These are phyloP conservation scores for Diaperis boleti DNA, from an alignment of 2,888 invertebrate genomes.

Conservation along the genomic window DNA sequence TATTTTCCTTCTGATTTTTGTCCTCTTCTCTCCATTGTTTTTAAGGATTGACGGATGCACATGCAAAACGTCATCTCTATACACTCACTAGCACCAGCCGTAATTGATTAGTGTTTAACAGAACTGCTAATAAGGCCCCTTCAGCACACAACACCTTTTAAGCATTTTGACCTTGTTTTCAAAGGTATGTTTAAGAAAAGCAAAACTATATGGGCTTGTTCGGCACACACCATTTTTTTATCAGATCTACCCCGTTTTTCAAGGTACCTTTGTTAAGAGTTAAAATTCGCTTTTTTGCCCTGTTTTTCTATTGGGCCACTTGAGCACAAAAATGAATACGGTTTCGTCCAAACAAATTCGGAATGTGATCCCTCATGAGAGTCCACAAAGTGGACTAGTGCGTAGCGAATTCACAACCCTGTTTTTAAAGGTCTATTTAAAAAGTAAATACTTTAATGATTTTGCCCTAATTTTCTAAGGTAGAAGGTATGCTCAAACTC, in stretches of 20 bases:
- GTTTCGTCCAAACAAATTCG: slow-evolving; percentile 33
- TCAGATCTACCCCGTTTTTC: slow-evolving; percentile 15
- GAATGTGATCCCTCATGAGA: slow-evolving; percentile 31
- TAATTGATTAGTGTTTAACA: no score
- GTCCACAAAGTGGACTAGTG: slow-evolving; percentile 34
- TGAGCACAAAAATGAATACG: slow-evolving; percentile 24
- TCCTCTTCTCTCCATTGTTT: no score
- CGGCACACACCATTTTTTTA: slow-evolving; percentile 20
- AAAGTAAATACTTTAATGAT: slow-evolving; percentile 35
- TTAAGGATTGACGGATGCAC: no score
- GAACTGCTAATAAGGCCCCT: slow-evolving; percentile 21
- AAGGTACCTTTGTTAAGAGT: slow-evolving; percentile 7
- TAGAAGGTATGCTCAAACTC: slow-evolving; percentile 33
- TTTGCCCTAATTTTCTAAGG: slow-evolving; percentile 31
- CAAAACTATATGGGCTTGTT: slow-evolving; percentile 23
- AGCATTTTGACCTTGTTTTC: slow-evolving; percentile 26
- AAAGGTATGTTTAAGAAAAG: slow-evolving; percentile 29
- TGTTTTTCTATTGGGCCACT: no score
- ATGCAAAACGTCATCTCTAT: no score
- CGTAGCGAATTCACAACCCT: no score
- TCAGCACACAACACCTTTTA: slow-evolving; percentile 14
- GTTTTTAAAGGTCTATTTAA: slow-evolving; percentile 37
- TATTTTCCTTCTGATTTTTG: no score
- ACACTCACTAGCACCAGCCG: no score
- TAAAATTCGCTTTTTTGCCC: slow-evolving; percentile 5